These are phyloP conservation scores for Enteromius anoplus DNA, from an alignment of 2,797 vertebrate genomes.

Conservation along the genomic window DNA sequence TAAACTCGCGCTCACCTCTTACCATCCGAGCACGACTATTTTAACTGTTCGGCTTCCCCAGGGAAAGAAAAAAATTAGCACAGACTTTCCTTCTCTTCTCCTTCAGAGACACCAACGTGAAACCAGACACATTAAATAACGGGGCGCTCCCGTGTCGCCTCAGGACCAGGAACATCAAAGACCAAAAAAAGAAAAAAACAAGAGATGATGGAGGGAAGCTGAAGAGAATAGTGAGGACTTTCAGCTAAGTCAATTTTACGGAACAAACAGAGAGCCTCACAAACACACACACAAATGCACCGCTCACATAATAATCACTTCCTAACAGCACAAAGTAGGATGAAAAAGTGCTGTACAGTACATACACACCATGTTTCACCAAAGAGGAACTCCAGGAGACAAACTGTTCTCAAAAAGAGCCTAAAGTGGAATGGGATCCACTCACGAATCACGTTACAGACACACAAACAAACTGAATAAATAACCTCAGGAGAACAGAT, in stretches of 20 bases:
- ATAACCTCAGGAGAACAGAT: constrained; percentile 31
- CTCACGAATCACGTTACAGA: background rate
- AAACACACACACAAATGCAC: no score
- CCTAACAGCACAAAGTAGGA: background rate
- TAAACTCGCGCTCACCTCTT: constrained; percentile 50
- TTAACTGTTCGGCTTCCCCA: constrained; percentile 20
- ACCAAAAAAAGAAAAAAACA: constrained; percentile 5
- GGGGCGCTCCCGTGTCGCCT: constrained; percentile 25
- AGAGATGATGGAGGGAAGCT: constrained; percentile 36
- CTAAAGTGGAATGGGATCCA: background rate
- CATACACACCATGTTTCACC: background rate
- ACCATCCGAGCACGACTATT: constrained; percentile 22
- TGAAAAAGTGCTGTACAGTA: background rate
- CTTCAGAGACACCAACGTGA: constrained; percentile 23
- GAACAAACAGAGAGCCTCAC: background rate
- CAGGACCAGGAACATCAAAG: constrained; percentile 43
- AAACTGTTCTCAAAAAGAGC: constrained; percentile 1
- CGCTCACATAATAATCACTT: constrained; percentile 1
- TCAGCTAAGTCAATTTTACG: constrained; percentile 38
- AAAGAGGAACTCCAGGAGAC: constrained; percentile 6
- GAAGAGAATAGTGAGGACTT: constrained; percentile 33
- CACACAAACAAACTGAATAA: constrained; percentile 23
- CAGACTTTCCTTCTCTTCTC: constrained; percentile 6
- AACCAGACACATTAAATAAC: constrained; percentile 48
- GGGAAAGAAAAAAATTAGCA: constrained; percentile 42